Base-by-base conservation (phyloP, 1,140 invertebrate genomes). In the Leptinotarsa lineolata region DNA sequence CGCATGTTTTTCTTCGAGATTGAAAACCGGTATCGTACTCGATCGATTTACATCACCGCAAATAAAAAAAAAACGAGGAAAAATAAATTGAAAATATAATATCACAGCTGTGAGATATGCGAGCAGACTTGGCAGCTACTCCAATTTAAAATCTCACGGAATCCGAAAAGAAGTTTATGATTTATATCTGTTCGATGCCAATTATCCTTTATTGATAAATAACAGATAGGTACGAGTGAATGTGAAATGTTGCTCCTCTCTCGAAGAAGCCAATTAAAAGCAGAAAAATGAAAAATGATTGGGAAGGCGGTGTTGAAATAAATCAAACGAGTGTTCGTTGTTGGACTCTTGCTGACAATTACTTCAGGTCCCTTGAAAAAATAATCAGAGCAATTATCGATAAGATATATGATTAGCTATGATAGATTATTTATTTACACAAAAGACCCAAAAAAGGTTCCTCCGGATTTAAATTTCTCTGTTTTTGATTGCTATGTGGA, bases 81-180 rank as follows among this genome's bases (percentile, higher is more conserved):
- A n/a, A 39, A 39, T 39, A 39, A 39, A 39, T 39, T 39, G 30
- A 39, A 39, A 39, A 11, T 39, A 39, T 39, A 39, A 54, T 54
- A 54, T 54, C 48, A 54, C 48, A 54, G 48, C 48, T 54, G 48
- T 54, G 48, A 54, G 48, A 54, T 54, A 54, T 54, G 48, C 48
- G 48, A 15, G 48, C n/a, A 54, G 48, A 16, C 48, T 54, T 54
- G 30, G 48, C 48, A 54, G 48, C 16, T 54, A 54, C 48, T 54
- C 48, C 48, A 54, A 54, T 54, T 54, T 54, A 5, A 54, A 54
- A 54, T 54, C 48, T 54, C 48, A 54, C 15, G n/a, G 48, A 54
- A 16, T 54, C 4, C n/a, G 48, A 54, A 54, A 54, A 54, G 15
- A 54, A 18, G 12, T 54, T 16, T 54, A 54, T 54, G 48, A 54